Evolutionary conservation across 2,797 vertebrate species (phyloP).

Genomic region (Malacoctenus gilli): DNA sequence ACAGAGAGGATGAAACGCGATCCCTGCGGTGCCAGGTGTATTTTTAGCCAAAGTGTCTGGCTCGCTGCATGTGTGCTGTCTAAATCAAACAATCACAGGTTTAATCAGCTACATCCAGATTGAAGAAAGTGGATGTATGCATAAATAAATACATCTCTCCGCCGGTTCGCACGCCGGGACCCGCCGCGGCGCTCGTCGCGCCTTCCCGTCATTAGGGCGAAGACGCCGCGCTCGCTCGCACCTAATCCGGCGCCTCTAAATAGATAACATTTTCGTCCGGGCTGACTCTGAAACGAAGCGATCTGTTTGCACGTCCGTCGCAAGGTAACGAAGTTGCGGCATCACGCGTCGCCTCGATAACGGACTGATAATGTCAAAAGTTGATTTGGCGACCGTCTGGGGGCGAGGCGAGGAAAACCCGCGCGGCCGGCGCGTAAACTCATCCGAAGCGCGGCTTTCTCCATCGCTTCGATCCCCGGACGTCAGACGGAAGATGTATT

Average conservation of each 20-base stretch:
- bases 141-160: constrained; percentile 1
- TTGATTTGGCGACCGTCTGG: constrained; percentile 22
- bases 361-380: constrained; percentile 17
- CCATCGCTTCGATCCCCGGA: constrained; percentile 36
- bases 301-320: no score
- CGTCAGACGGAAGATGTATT: constrained; percentile 34
- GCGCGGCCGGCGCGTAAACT: background rate
- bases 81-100: constrained; percentile 18
- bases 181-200: no score
- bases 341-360: background rate
- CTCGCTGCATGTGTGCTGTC: constrained; percentile 28
- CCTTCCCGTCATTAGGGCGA: no score
- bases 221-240: no score
- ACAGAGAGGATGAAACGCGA: constrained; percentile 33
- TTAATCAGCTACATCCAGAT: constrained; percentile 50
- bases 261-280: no score
- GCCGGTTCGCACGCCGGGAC: background rate
- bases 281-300: no score
- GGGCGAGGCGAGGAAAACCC: no score
- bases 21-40: constrained; percentile 39
- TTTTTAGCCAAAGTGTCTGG: constrained; percentile 53
- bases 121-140: background rate
- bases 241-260: no score
- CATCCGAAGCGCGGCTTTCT: constrained; percentile 25
- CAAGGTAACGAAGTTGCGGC: background rate